A percentile compares a stretch with the other conserved stretches of the same genome.
These are phyloP conservation scores for Pollenia griseotomentosa DNA, from an alignment of 2,888 invertebrate genomes.

Conservation along the genomic window DNA sequence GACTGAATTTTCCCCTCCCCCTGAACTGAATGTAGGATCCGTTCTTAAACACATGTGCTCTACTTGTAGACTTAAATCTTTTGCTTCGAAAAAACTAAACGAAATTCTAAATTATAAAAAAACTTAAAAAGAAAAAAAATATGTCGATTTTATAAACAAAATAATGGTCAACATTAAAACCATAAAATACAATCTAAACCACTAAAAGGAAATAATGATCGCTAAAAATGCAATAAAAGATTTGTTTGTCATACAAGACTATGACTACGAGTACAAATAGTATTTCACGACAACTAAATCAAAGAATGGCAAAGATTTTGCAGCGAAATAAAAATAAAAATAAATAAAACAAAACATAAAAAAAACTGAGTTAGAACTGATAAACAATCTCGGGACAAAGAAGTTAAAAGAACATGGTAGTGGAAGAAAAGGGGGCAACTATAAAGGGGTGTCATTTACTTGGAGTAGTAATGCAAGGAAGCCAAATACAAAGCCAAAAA, in stretches of 20 bases:
- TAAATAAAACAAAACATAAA: neutral
- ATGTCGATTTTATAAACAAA: conserved; percentile 79
- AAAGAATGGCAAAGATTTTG: conserved; percentile 5
- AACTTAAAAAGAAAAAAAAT: conserved; percentile 64
- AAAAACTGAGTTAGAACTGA: conserved; percentile 27
- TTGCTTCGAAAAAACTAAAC: conserved; percentile 75
- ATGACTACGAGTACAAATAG: conserved; percentile 34
- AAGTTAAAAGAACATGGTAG: neutral
- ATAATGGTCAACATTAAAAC: conserved; percentile 75
- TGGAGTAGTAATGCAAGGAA: too few species aligned
- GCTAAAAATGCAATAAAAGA: conserved; percentile 59
- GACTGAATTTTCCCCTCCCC: too few species aligned
- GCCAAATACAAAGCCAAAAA: too few species aligned
- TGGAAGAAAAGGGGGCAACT: neutral
- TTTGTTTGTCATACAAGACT: conserved; percentile 54
- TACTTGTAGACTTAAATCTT: neutral
- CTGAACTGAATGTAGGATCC: too few species aligned
- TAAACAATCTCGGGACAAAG: neutral
- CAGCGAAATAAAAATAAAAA: neutral
- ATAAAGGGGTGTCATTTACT: neutral
- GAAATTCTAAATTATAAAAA: too few species aligned
- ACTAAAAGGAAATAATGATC: conserved; percentile 59
- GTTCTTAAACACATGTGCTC: neutral
- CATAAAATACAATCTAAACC: conserved; percentile 51
- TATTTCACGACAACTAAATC: conserved; percentile 43